Evolutionary conservation across 1,140 invertebrate genomes (phyloP).

Genomic region (Cydia amplana): DNA sequence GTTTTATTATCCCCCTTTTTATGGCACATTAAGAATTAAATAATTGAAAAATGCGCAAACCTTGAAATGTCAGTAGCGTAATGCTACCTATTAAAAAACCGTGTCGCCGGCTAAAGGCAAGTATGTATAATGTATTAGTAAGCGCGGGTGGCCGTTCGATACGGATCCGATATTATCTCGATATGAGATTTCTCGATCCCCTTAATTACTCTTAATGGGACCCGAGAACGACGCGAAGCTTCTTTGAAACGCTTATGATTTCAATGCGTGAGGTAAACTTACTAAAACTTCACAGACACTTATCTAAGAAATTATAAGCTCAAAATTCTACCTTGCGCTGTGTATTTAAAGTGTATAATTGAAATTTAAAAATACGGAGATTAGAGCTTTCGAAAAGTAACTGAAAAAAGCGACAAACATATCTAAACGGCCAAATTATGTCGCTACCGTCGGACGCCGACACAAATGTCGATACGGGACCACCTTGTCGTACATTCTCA

Average conservation of each 20-base stretch:
- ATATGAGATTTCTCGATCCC: slow-evolving; percentile 65
- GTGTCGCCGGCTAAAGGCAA: slow-evolving; percentile 31
- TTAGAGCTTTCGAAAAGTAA: neutral
- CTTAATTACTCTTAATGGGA: slow-evolving; percentile 76
- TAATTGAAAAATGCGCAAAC: neutral
- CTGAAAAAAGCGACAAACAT: slow-evolving; percentile 11
- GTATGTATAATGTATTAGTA: slow-evolving; percentile 74
- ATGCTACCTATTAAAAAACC: slow-evolving; percentile 4
- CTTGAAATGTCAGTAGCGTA: neutral
- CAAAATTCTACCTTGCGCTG: slow-evolving; percentile 45
- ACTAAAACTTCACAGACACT: neutral
- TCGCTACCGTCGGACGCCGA: neutral
- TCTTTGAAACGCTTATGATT: slow-evolving; percentile 79
- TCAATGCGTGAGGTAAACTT: slow-evolving; percentile 67
- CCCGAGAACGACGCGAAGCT: slow-evolving; percentile 48
- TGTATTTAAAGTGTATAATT: slow-evolving; percentile 35
- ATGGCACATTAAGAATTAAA: neutral
- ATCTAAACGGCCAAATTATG: neutral
- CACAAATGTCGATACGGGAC: neutral
- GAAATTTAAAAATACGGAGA: neutral
- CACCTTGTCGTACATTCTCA: neutral
- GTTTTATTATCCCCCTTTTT: no score
- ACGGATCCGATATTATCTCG: slow-evolving; percentile 69
- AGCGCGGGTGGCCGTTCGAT: slow-evolving; percentile 65
- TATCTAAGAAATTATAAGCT: neutral